These are phyloP conservation scores for Pelecanus crispus DNA, from an alignment of 2,113 vertebrate genomes.

Conservation along the genomic window DNA sequence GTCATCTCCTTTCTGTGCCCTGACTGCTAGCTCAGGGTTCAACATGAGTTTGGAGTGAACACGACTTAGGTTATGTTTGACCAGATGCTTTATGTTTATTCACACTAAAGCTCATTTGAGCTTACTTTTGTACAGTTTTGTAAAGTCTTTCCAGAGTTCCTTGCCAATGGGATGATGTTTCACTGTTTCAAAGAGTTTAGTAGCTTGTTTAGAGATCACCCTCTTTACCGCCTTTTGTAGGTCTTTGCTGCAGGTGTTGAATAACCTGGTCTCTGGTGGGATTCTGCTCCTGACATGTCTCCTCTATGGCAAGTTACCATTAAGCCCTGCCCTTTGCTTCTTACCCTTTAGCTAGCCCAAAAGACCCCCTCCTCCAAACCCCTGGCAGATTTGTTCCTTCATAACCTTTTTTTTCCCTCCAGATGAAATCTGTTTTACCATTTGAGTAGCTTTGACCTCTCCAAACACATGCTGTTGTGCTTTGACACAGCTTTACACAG, in stretches of 20 bases:
- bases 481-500: neutral
- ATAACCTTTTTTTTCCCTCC: neutral
- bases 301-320: neutral
- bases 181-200: neutral
- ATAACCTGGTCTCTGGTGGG: neutral
- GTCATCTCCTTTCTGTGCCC: neutral
- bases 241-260: neutral
- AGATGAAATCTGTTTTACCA: neutral
- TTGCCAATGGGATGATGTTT: neutral
- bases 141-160: neutral
- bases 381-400: neutral
- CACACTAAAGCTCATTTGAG: neutral
- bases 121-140: neutral
- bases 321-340: neutral
- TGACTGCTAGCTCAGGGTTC: neutral
- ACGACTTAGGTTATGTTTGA: neutral
- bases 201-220: neutral
- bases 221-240: neutral
- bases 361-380: neutral
- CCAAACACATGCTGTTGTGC: neutral
- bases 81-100: neutral
- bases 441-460: neutral
- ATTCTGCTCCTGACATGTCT: neutral
- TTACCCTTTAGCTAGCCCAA: neutral
- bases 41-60: neutral